Percentiles rank a stretch among this genome's conserved stretches.
phyloP scores from a whole-genome alignment of 1,140 invertebrate genomes.

The Trichonephila inaurata region DNA sequence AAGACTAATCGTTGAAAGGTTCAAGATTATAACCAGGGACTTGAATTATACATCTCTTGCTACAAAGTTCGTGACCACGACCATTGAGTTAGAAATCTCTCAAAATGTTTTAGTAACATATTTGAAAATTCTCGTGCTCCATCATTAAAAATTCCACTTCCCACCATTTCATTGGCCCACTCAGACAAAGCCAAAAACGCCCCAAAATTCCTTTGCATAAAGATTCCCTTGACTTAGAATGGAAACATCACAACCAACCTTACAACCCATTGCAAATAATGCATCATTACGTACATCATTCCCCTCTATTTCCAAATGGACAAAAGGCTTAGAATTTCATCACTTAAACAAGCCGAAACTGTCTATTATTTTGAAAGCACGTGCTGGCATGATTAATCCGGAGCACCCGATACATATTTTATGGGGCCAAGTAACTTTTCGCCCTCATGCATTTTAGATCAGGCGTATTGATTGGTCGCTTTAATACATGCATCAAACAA shows the following conservation, averaged over 20 bases:
- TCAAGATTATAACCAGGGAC: too few relatives aligned
- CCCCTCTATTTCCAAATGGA: background rate
- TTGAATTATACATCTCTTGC: too few relatives aligned
- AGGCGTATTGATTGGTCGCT: background rate
- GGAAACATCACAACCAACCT: background rate
- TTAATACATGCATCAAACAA: background rate
- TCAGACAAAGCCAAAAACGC: too few relatives aligned
- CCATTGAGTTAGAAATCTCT: too few relatives aligned
- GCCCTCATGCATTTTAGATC: background rate
- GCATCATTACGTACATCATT: background rate
- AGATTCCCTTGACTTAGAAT: too few relatives aligned
- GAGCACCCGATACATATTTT: background rate
- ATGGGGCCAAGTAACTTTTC: constrained; percentile 10
- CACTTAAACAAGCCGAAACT: background rate
- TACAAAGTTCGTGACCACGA: too few relatives aligned
- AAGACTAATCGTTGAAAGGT: too few relatives aligned
- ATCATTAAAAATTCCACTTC: too few relatives aligned
- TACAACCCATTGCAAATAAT: background rate
- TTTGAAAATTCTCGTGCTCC: too few relatives aligned
- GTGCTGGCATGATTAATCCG: background rate
- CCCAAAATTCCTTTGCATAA: too few relatives aligned
- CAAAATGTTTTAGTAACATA: too few relatives aligned
- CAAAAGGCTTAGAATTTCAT: constrained; percentile 3
- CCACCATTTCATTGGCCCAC: too few relatives aligned
- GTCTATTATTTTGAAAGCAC: constrained; percentile 12